phyloP scores from a whole-genome alignment of 2,113 vertebrate genomes.

The Lepidothrix coronata region DNA sequence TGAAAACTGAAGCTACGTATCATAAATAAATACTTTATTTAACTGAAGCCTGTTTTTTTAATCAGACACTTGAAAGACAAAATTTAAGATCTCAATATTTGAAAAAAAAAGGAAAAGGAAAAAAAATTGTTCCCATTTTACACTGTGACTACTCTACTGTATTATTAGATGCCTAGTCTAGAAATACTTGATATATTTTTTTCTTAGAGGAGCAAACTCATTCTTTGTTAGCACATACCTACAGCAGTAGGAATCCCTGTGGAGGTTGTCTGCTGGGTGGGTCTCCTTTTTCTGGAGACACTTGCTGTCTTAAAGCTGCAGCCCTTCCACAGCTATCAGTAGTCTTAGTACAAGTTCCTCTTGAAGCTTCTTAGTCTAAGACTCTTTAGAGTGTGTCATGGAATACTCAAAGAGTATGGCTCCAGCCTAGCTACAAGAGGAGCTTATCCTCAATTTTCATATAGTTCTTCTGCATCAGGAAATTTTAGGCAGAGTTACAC shows the following conservation, averaged over 20 bases:
- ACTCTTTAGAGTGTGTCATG: background rate
- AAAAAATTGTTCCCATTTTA: background rate
- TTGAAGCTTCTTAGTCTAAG: background rate
- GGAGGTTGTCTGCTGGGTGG: background rate
- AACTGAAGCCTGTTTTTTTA: background rate
- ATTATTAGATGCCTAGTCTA: background rate
- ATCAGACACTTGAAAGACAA: background rate
- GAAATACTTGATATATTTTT: background rate
- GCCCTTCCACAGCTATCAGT: background rate
- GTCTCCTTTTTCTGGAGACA: background rate
- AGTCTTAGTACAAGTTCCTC: background rate
- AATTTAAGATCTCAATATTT: background rate
- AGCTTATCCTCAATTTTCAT: background rate
- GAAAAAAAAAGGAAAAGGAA: background rate
- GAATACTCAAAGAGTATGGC: background rate
- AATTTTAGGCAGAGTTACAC: background rate
- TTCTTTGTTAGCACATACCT: background rate
- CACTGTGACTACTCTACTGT: rapidly evolving
- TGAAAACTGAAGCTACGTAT: background rate
- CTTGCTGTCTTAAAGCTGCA: background rate
- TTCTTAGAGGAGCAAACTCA: background rate
- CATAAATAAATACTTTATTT: background rate
- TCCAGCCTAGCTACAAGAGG: background rate
- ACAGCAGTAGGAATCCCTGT: rapidly evolving
- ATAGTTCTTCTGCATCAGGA: background rate